Base-by-base conservation (phyloP, 2,797 vertebrate species). In the Parauchenoglanis ngamensis region DNA sequence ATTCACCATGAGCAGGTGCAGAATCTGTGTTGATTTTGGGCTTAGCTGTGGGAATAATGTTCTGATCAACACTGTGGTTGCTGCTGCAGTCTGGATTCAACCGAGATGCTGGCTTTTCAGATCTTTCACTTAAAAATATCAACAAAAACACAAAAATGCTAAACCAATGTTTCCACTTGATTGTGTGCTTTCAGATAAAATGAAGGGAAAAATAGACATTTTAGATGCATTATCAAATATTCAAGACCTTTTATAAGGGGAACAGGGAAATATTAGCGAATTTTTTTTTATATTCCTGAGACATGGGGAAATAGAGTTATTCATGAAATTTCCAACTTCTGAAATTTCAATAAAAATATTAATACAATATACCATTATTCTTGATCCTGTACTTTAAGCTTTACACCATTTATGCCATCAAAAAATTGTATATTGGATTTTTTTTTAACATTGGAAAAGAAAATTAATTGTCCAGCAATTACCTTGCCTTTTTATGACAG, bases 401-500 rank as follows among this genome's bases (percentile, higher is more conserved):
- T 52, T n/a, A 25, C 8, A 31, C 7, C 1, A n/a, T 13, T 76
- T 52, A n/a, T 4, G 1, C 3, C 4, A 49, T 28, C 7, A 57
- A 6, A 49, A 70, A 72, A 44, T 49, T 11, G 5, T 0, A 56
- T 40, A 13, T 12, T 73, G 21, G 19, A 46, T 73, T 73, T 73
- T 12, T 75, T 75, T 49, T 72, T 44, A 49, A 61, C 35, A 19
- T 46, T 15, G 2, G 2, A 21, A 61, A 21, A 85, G 21, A n/a
- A 83, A 57, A 23, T 61, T 56, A 76, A 82, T 6, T 35, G 15
- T 17, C 6, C 4, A 78, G 17, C 44, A 4, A 68, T 83, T 81
- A 97, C 97, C 96, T 96, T 40, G 85, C 92, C 76, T 92, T 95
- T 46, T 94, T 94, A 88, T 97, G 97, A 91, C 97, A 96, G 93